phyloP scores from a whole-genome alignment of 1,140 invertebrate species.

The Nasonia longicornis region DNA sequence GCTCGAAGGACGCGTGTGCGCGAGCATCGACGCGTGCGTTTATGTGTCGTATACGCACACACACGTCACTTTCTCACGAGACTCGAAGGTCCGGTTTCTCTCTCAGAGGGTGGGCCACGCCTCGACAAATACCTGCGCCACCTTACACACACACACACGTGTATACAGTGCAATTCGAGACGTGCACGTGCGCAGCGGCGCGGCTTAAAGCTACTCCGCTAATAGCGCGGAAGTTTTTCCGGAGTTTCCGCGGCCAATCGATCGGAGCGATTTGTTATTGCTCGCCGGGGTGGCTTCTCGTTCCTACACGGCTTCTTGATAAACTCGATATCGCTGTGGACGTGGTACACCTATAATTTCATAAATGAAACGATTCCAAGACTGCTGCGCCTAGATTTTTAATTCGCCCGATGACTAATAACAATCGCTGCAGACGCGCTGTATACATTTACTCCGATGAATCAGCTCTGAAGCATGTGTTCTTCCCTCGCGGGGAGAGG shows the following conservation, averaged over 20 bases:
- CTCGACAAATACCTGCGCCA: slow-evolving; percentile 9
- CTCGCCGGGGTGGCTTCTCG: neutral
- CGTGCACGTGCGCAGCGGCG: slow-evolving; percentile 11
- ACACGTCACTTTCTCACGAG: neutral
- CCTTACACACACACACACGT: neutral
- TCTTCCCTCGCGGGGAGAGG: neutral
- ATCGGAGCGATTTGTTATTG: neutral
- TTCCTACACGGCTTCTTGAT: neutral
- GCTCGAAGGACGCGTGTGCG: neutral
- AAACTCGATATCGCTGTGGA: neutral
- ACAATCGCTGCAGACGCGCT: neutral
- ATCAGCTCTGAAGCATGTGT: neutral
- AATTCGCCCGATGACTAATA: neutral
- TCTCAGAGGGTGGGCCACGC: slow-evolving; percentile 22
- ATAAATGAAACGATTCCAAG: neutral
- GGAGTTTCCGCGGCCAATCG: neutral
- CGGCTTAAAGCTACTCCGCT: neutral
- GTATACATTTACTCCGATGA: neutral
- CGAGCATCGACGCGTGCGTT: neutral
- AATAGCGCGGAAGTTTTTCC: neutral
- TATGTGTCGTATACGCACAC: neutral
- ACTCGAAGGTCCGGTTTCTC: slow-evolving; percentile 33
- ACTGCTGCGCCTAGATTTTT: neutral
- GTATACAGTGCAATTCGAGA: slow-evolving; percentile 30
- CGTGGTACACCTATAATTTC: neutral